phyloP scores from a whole-genome alignment of 2,888 invertebrate species.

The Lithosia quadra region DNA sequence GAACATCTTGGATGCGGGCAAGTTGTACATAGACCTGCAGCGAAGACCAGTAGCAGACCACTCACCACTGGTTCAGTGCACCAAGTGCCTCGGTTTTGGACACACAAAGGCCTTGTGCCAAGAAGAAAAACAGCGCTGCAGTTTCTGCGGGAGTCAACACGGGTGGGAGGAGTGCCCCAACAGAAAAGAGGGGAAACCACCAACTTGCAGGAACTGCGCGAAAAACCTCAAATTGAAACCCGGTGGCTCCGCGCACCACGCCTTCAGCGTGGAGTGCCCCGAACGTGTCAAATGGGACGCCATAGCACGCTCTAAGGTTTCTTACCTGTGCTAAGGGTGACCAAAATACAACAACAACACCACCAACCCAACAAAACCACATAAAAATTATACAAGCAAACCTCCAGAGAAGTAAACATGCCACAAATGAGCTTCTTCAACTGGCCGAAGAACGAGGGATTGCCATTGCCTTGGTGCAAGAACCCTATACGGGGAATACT shows the following conservation, averaged over 20 bases:
- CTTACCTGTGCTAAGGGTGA: conserved; percentile 39
- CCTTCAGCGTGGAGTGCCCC: conserved; percentile 27
- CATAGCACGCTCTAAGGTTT: conserved; percentile 36
- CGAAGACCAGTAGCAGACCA: conserved; percentile 17
- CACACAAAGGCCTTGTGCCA: conserved; percentile 45
- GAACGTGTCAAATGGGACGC: conserved; percentile 39
- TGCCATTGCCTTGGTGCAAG: conserved; percentile 45
- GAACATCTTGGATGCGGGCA: not conserved
- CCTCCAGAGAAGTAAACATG: conserved; percentile 39
- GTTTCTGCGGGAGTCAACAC: conserved; percentile 42
- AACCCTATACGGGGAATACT: conserved; percentile 48
- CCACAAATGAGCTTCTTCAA: conserved; percentile 42
- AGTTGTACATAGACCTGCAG: not conserved
- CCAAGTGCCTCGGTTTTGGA: conserved; percentile 46
- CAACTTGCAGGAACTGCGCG: conserved; percentile 7
- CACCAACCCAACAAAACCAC: too few species aligned
- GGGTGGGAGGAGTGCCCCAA: conserved; percentile 25
- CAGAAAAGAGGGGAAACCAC: not conserved
- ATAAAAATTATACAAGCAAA: conserved; percentile 40
- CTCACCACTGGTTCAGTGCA: conserved; percentile 25
- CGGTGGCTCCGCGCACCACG: not conserved
- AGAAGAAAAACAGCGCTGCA: conserved; percentile 35
- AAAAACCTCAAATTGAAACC: accelerated
- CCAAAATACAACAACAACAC: not conserved
- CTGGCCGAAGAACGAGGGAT: conserved; percentile 22